Percentiles rank a stretch among this genome's conserved stretches.
Conservation (phyloP, 2,888 invertebrate species). For the Agrotis segetum region DNA sequence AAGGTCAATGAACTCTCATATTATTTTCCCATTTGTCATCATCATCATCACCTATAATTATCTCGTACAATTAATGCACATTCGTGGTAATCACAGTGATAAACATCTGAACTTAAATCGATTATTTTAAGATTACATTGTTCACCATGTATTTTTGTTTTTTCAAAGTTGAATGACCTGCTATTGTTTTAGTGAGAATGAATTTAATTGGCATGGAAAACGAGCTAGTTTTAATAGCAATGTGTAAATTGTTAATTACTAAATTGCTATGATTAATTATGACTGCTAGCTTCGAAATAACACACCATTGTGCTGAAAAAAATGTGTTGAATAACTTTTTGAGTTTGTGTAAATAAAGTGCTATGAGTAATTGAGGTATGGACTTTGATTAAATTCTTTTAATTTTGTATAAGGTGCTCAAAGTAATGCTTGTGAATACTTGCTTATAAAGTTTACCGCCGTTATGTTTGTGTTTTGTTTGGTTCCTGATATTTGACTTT, state of each 20-base stretch:
- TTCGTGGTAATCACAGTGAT: constrained; percentile 46
- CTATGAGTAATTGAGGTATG: neutral
- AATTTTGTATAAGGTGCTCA: too few relatives aligned
- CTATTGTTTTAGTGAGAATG: constrained; percentile 60
- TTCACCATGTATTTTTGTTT: constrained; percentile 39
- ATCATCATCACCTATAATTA: constrained; percentile 27
- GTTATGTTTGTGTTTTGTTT: too few relatives aligned
- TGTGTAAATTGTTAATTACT: constrained; percentile 38
- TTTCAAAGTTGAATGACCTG: constrained; percentile 52
- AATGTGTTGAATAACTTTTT: constrained; percentile 15
- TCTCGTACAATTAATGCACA: constrained; percentile 35
- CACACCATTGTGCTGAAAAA: constrained; percentile 3
- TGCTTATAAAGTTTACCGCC: too few relatives aligned
- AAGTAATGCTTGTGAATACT: too few relatives aligned
- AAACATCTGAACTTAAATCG: constrained; percentile 48
- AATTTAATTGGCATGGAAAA: constrained; percentile 29
- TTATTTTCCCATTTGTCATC: constrained; percentile 11
- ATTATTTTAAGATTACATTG: constrained; percentile 58
- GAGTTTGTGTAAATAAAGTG: neutral
- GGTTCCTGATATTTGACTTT: too few relatives aligned
- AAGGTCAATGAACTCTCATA: constrained; percentile 13
- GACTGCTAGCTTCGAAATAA: constrained; percentile 2
- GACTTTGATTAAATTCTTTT: too few relatives aligned
- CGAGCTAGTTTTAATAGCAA: constrained; percentile 10
- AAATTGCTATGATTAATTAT: constrained; percentile 47